A percentile compares a stretch with the other conserved stretches of the same genome.
phyloP scores from a whole-genome alignment of 2,888 invertebrate genomes.

The Xanthia togata region DNA sequence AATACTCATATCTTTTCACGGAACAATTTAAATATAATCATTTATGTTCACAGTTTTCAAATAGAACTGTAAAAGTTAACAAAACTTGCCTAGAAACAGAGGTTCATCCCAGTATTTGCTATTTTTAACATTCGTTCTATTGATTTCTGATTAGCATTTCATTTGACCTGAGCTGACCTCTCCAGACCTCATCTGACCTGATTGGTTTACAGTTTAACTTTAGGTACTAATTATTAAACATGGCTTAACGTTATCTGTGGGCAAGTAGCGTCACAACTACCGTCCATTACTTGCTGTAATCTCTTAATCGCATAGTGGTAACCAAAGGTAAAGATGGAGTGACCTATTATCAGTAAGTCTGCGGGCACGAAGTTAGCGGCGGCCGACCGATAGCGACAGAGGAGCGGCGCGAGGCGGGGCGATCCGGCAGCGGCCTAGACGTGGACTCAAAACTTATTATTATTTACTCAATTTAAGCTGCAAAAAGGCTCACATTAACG shows the following conservation, averaged over 20 bases:
- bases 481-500: conserved; percentile 47
- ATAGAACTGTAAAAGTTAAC: conserved; percentile 3
- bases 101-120: background rate
- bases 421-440: too few species aligned
- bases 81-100: background rate
- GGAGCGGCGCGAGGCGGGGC: too few species aligned
- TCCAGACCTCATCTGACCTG: conserved; percentile 1
- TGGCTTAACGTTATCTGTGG: conserved; percentile 9
- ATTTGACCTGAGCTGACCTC: background rate
- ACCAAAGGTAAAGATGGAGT: conserved; percentile 28
- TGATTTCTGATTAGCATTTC: conserved; percentile 4
- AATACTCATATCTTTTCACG: background rate
- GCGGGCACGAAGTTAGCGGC: too few species aligned
- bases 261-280: conserved; percentile 12
- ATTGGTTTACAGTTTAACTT: conserved; percentile 6
- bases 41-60: conserved; percentile 6
- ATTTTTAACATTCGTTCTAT: background rate
- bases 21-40: background rate
- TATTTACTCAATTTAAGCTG: conserved; percentile 55
- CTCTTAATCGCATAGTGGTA: conserved; percentile 17
- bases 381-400: too few species aligned
- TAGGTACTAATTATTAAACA: background rate
- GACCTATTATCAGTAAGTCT: conserved; percentile 14
- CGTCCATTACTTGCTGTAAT: conserved; percentile 24
- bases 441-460: too few species aligned